These are phyloP conservation scores for Aporrectodea caliginosa DNA, from an alignment of 1,140 invertebrate genomes.

Conservation along the genomic window DNA sequence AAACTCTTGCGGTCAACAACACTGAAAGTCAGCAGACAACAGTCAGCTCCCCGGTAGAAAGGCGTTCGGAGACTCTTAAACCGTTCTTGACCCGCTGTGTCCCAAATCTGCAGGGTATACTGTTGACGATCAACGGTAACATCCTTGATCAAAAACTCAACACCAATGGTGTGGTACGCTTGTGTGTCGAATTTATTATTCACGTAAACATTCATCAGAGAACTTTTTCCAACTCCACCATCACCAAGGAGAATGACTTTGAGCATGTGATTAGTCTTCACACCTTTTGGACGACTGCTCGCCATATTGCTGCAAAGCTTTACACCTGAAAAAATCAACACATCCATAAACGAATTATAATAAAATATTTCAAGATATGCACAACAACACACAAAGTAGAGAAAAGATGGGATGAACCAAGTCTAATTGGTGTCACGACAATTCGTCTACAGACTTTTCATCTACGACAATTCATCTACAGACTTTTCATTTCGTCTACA, in stretches of 20 bases:
- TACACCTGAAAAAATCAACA: too few species aligned
- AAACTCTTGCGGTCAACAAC: conserved; percentile 80
- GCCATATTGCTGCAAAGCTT: too few species aligned
- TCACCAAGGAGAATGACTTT: conserved; percentile 87
- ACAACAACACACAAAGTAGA: too few species aligned
- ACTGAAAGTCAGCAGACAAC: conserved; percentile 80
- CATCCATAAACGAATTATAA: too few species aligned
- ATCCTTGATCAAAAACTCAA: conserved; percentile 90
- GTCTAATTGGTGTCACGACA: too few species aligned
- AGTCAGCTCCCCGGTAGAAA: conserved; percentile 87
- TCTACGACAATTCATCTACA: too few species aligned
- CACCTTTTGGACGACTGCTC: too few species aligned
- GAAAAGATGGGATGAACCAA: too few species aligned
- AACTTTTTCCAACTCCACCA: conserved; percentile 88
- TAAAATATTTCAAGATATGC: too few species aligned
- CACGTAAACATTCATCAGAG: conserved; percentile 89
- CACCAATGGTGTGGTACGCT: conserved; percentile 89
- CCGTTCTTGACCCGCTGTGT: conserved; percentile 54
- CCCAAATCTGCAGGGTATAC: conserved; percentile 52
- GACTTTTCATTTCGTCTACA: too few species aligned
- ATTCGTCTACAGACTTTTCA: too few species aligned
- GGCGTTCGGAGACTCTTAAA: conserved; percentile 80
- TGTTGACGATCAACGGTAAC: conserved; percentile 55
- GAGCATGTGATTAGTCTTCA: too few species aligned
- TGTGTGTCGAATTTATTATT: conserved; percentile 87